Evolutionary conservation across 2,888 invertebrate species (phyloP).

Genomic region (Melieria picta): DNA sequence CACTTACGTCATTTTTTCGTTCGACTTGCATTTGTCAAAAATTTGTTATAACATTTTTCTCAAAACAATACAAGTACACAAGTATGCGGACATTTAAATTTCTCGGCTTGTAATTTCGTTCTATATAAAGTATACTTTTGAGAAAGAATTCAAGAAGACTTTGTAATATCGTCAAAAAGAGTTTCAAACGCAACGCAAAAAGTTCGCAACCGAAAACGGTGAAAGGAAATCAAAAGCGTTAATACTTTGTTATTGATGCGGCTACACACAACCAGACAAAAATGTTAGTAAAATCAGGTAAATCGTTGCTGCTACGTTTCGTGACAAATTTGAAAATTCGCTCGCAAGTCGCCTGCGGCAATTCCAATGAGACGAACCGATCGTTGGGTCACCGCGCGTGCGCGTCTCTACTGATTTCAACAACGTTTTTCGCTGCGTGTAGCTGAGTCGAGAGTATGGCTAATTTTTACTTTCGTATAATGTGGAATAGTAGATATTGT

Average conservation of each 20-base stretch:
- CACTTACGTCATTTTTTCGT: slow-evolving; percentile 56
- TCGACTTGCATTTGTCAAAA: slow-evolving; percentile 30
- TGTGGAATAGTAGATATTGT: too few species aligned
- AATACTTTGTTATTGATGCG: slow-evolving; percentile 3
- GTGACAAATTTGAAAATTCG: too few species aligned
- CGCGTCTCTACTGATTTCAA: slow-evolving; percentile 44
- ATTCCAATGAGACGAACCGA: too few species aligned
- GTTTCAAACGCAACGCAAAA: slow-evolving; percentile 8
- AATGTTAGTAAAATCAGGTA: slow-evolving; percentile 7
- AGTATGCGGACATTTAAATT: slow-evolving; percentile 5
- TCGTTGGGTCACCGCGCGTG: too few species aligned
- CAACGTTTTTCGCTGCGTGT: slow-evolving; percentile 17
- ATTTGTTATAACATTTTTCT: slow-evolving; percentile 3
- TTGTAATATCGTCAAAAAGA: slow-evolving; percentile 17
- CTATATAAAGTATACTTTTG: slow-evolving; percentile 49
- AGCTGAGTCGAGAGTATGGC: neutral
- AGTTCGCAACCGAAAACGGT: slow-evolving; percentile 13
- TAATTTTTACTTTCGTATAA: too few species aligned
- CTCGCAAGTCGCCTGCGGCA: too few species aligned
- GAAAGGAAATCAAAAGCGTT: slow-evolving; percentile 11
- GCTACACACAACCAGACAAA: slow-evolving; percentile 5
- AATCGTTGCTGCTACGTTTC: neutral
- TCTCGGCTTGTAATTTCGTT: slow-evolving; percentile 43
- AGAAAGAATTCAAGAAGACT: slow-evolving; percentile 25
- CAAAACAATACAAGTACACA: slow-evolving; percentile 13